Evolutionary conservation across 2,797 vertebrate genomes (phyloP).

Genomic region (Diplodus puntazzo): DNA sequence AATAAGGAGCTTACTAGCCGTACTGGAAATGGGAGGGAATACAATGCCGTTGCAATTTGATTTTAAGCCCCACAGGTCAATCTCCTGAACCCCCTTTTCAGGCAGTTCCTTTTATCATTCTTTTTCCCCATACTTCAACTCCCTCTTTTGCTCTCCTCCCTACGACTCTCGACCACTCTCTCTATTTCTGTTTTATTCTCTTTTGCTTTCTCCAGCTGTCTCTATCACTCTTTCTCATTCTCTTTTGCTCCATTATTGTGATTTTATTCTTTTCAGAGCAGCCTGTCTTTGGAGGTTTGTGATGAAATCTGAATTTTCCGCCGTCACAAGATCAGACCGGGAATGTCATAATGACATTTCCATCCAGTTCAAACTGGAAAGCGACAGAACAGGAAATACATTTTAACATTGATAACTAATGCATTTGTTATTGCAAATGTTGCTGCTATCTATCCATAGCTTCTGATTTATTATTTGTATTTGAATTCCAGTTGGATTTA

Average conservation of each 20-base stretch:
- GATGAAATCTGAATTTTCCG: conserved; percentile 44
- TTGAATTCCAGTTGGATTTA: not conserved
- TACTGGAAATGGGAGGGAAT: conserved; percentile 87
- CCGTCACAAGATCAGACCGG: conserved; percentile 29
- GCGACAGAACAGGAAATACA: not conserved
- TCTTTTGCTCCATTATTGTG: conserved; percentile 40
- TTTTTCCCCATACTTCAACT: conserved; percentile 58
- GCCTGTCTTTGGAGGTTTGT: conserved; percentile 32
- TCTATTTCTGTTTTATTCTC: conserved; percentile 34
- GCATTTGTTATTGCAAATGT: not conserved
- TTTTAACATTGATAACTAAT: not conserved
- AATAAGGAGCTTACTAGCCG: conserved; percentile 88
- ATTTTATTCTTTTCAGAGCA: conserved; percentile 42
- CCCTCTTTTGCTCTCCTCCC: conserved; percentile 48
- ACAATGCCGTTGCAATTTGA: conserved; percentile 88
- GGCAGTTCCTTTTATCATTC: conserved; percentile 74
- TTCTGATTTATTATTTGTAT: not conserved
- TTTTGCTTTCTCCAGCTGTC: conserved; percentile 33
- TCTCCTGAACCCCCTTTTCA: conserved; percentile 83
- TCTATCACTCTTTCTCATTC: conserved; percentile 39
- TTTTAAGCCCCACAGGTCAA: conserved; percentile 88
- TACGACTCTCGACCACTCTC: conserved; percentile 27
- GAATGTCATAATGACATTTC: conserved; percentile 26
- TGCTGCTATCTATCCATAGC: not conserved
- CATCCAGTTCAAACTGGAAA: conserved; percentile 16